Base-by-base conservation (phyloP, 2,797 vertebrate species). In the Buceros bicornis region DNA sequence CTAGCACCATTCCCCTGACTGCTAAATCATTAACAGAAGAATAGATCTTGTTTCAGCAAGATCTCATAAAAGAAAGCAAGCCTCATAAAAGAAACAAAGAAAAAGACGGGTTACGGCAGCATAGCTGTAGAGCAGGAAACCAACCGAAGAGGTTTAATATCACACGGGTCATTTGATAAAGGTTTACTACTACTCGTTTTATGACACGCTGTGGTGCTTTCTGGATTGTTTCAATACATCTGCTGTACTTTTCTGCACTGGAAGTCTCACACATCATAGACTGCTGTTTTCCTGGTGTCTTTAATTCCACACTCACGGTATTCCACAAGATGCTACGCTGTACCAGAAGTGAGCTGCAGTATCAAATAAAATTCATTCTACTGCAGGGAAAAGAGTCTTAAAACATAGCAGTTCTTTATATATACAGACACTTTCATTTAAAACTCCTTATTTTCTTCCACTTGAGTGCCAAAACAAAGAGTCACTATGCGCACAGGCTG, bases 401-500 rank as follows among this genome's bases (percentile, higher is more conserved):
- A 97, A 88, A 88, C 83, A 74, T 26, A 94, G 70, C 64, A 87
- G 76, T 85, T 94, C 74, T 94, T 87, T 82, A 60, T 60, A 94
- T 92, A 92, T 56, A 95, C 66, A 96, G 73, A 86, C 45, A 93
- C 28, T 69, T 95, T 40, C 58, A 76, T 56, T 95, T 94, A 77
- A 84, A 93, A 78, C 67, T 74, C 81, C 47, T 65, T 91, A 37
- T 90, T 72, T 92, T 84, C 78, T 80, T 79, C 77, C 83, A 89
- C 69, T 88, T 0, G 2, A 90, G 80, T 89, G 87, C 82, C 74
- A 88, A 78, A 94, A 74, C 8, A 37, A 69, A 92, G 82, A 97
- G 65, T 71, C 61, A 77, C 87, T 89, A 81, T 90, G 97, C 90
- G 77, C 64, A 96, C n/a, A 96, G 93, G 93, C 90, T 82, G 82